phyloP scores from a whole-genome alignment of 2,797 vertebrate species.

The Phoebastria nigripes region DNA sequence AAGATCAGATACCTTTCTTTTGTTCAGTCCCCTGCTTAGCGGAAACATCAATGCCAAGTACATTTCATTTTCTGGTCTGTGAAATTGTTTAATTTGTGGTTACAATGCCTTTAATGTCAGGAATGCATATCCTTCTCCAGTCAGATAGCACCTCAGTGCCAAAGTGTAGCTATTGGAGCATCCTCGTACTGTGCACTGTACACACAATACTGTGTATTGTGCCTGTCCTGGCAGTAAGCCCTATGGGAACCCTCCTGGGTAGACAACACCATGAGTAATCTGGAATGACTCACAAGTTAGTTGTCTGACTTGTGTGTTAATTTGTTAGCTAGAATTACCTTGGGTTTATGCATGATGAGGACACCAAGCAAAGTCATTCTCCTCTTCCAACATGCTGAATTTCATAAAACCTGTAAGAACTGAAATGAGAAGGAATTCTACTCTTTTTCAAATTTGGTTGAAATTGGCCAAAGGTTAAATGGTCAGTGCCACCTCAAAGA shows the following conservation, averaged over 20 bases:
- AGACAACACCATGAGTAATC: rapidly evolving
- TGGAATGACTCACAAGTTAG: neutral
- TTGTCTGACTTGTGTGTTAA: neutral
- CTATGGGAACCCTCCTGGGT: neutral
- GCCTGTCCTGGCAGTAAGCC: neutral
- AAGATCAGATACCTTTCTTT: neutral
- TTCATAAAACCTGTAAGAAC: neutral
- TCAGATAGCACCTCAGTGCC: neutral
- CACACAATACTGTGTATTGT: rapidly evolving
- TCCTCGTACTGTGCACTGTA: neutral
- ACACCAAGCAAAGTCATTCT: neutral
- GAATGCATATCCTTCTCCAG: neutral
- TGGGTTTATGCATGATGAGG: neutral
- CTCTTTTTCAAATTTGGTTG: neutral
- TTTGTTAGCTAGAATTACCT: neutral
- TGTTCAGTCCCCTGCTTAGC: neutral
- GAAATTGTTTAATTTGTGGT: neutral
- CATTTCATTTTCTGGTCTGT: neutral
- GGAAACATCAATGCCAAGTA: neutral
- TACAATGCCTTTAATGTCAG: neutral
- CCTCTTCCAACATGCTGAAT: neutral
- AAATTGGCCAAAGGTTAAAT: neutral
- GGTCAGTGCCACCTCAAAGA: neutral
- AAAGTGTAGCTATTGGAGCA: rapidly evolving
- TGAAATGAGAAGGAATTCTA: neutral